A percentile compares a stretch with the other conserved stretches of the same genome.
phyloP scores from a whole-genome alignment of 2,797 vertebrate species.

The Catharus ustulatus region DNA sequence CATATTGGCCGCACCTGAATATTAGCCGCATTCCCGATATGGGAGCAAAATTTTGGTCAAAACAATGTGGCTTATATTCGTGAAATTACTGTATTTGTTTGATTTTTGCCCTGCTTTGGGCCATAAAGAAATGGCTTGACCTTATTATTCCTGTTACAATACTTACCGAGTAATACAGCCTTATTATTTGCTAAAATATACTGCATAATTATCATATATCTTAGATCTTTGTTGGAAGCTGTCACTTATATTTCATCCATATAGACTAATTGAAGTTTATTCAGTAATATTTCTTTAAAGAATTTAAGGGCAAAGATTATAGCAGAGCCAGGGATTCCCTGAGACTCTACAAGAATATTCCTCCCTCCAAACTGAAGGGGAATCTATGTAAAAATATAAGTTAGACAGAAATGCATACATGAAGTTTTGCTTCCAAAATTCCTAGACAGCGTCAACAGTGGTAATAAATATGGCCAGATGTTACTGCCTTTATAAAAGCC shows the following conservation, averaged over 20 bases:
- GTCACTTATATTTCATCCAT: background rate
- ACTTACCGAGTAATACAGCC: background rate
- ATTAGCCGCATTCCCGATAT: too few relatives aligned
- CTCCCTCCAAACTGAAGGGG: background rate
- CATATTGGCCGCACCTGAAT: too few relatives aligned
- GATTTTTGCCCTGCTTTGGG: background rate
- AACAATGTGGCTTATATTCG: too few relatives aligned
- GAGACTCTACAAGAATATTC: background rate
- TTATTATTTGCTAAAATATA: background rate
- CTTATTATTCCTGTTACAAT: background rate
- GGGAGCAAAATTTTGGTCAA: too few relatives aligned
- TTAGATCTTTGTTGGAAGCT: background rate
- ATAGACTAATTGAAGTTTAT: background rate
- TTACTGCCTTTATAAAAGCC: background rate
- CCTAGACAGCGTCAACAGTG: background rate
- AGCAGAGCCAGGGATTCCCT: background rate
- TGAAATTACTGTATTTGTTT: too few relatives aligned
- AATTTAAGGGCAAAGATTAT: background rate
- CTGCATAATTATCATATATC: background rate
- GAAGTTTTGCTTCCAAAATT: background rate
- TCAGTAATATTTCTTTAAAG: background rate
- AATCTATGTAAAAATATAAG: background rate
- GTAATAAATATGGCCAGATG: background rate
- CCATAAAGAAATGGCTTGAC: background rate
- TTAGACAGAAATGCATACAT: background rate